phyloP scores from a whole-genome alignment of 2,797 vertebrate species.

The Liasis olivaceus region DNA sequence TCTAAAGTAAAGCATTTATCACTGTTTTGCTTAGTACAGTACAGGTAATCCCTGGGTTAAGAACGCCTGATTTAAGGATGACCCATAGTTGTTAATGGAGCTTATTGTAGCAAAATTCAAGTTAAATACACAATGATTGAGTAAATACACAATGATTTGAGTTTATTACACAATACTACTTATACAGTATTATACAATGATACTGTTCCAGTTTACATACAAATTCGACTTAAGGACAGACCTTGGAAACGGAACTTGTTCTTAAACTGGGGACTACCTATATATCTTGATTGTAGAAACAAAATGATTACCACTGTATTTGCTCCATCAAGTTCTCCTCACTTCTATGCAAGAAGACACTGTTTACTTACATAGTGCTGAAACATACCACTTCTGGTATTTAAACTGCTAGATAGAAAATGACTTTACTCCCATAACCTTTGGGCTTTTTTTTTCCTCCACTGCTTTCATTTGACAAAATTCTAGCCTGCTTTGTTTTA shows the following conservation, averaged over 20 bases:
- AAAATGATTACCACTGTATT: neutral
- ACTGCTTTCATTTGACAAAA: slow-evolving; percentile 51
- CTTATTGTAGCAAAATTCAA: too few relatives aligned
- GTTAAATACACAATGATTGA: too few relatives aligned
- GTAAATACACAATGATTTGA: too few relatives aligned
- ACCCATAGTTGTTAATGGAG: too few relatives aligned
- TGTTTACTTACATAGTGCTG: neutral
- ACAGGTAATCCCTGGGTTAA: too few relatives aligned
- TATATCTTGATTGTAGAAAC: slow-evolving; percentile 1
- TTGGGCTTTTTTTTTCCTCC: slow-evolving; percentile 52
- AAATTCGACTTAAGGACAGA: too few relatives aligned
- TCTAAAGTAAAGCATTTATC: neutral
- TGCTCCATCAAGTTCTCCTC: neutral
- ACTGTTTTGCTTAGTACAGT: neutral
- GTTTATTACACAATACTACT: too few relatives aligned
- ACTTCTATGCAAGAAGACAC: neutral
- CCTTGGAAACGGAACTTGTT: too few relatives aligned
- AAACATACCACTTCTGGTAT: slow-evolving; percentile 29
- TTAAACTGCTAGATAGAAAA: neutral
- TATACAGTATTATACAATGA: too few relatives aligned
- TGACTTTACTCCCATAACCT: slow-evolving; percentile 49
- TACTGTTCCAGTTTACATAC: too few relatives aligned
- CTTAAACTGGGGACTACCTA: too few relatives aligned
- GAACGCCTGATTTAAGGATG: too few relatives aligned
- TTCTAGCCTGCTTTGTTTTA: slow-evolving; percentile 65